Base-by-base conservation (phyloP, 92 coral and sea anemone species). In the Porites divaricata region DNA sequence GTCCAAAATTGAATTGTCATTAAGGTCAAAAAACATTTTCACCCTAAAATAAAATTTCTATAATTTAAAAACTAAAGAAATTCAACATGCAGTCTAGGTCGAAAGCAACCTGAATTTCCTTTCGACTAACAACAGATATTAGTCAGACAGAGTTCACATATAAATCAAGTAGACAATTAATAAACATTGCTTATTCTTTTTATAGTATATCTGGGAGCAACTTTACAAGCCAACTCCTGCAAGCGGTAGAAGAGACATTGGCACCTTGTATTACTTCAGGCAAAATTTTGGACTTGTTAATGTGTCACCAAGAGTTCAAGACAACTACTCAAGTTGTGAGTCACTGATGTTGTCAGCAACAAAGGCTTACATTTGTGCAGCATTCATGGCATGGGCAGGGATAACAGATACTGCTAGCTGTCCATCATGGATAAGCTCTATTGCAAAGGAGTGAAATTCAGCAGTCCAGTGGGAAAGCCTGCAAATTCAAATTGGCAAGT, bases 351-450 rank as follows among this genome's bases (percentile, higher is more conserved):
- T 88, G 14, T 81, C 90, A 1, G 81, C 92, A 49, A 89, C 91
- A 9, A 89, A 89, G 67, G 90, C 95, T 62, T 85, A 89, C 63
- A 48, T 89, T 26, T 92, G 89, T 63, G 70, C 88, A 14, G 95
- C 95, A 9, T 91, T 91, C 41, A 85, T 83, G 90, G 50, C 61
- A 25, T 91, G 92, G 89, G 49, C 91, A 11, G 86, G 81, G 2
- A 74, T 87, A 16, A 11, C 64, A 17, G 63, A 25, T 14, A 61
- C 65, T 3, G 41, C 49, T 59, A 85, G 68, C 61, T 8, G 10
- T 13, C 92, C 92, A 1, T 6, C 28, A 8, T 65, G 54, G 26
- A 14, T 6, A 79, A 51, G 9, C 21, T 41, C 15, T 53, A 12
- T 5, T 15, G 20, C 52, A 19, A 9, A 6, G 76, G 15, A 11